Evolutionary conservation across 2,888 invertebrate species (phyloP), one percentile per base, ranked within the genome.

Genomic region (Lochmaea capreae): DNA sequence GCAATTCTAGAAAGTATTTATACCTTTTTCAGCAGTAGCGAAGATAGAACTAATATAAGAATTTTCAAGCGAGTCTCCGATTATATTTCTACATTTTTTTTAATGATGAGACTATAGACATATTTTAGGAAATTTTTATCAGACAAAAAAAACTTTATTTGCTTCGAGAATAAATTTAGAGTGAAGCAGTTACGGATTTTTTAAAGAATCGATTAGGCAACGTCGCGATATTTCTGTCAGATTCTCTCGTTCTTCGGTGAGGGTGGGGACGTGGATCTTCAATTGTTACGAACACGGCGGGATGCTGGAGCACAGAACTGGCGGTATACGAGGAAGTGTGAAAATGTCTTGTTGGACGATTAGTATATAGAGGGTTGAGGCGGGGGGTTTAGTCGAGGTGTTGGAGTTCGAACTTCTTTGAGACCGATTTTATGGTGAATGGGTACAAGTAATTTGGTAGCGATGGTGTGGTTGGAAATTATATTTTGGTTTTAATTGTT

Each of bases 271-370:
- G 77, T 76, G 74, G 71, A 75, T 70, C 67, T 75, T 73, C 83
- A 84, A 83, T 84, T 84, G 84, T 83, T 82, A 78, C 77, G 68
- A 73, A 68, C 75, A 76, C 74, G 71, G 76, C 68, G 79, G 74
- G 76, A 77, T 76, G 77, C 74, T 74, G 76, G 73, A 72, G 72
- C 69, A 65, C 42, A 58, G 61, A 67, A 63, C 67, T 49, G 65
- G 16, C 26, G 43, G 70, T 67, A 71, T 69, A 76, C 72, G 76
- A 76, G 75, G 78, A 73, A 76, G 76, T 75, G 77, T 73, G 76
- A 77, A 77, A 74, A 71, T 71, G 67, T 76, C 63, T 57, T 71
- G 71, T 71, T 11, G 58, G 4, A 42, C 42, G 4, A 3, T 39
- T n/a, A 42, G 52, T 16, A 12, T n/a, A 42, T 14, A 39, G 59